phyloP scores from a whole-genome alignment of 1,140 invertebrate species.

The Coptotermes formosanus region DNA sequence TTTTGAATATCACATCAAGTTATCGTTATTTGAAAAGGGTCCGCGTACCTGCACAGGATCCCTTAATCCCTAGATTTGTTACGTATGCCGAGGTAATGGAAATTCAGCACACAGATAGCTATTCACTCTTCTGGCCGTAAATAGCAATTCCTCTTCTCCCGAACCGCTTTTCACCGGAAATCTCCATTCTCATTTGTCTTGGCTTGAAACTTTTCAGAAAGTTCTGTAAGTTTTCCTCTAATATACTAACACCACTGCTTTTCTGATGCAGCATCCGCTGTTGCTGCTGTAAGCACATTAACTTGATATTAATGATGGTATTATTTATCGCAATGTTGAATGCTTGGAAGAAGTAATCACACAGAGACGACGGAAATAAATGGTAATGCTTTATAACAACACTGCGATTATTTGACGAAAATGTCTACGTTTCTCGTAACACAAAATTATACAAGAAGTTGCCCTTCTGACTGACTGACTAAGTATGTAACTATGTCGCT shows the following conservation, averaged over 20 bases:
- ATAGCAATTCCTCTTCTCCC: neutral
- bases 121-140: neutral
- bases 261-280: neutral
- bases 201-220: conserved; percentile 3
- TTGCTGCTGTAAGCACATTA: neutral
- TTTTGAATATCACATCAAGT: conserved; percentile 5
- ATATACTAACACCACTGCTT: neutral
- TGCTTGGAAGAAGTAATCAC: neutral
- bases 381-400: no score
- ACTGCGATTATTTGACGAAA: no score
- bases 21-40: neutral
- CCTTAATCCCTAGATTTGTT: neutral
- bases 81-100: neutral
- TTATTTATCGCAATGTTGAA: neutral
- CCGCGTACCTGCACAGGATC: neutral
- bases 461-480: no score
- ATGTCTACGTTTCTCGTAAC: no score
- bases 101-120: neutral
- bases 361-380: no score
- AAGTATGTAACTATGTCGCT: no score
- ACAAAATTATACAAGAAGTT: no score
- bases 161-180: conserved; percentile 8
- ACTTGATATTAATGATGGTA: no score
- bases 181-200: conserved; percentile 16
- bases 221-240: neutral